phyloP scores from a whole-genome alignment of 2,888 invertebrate species.

The Andrena trimmerana region DNA sequence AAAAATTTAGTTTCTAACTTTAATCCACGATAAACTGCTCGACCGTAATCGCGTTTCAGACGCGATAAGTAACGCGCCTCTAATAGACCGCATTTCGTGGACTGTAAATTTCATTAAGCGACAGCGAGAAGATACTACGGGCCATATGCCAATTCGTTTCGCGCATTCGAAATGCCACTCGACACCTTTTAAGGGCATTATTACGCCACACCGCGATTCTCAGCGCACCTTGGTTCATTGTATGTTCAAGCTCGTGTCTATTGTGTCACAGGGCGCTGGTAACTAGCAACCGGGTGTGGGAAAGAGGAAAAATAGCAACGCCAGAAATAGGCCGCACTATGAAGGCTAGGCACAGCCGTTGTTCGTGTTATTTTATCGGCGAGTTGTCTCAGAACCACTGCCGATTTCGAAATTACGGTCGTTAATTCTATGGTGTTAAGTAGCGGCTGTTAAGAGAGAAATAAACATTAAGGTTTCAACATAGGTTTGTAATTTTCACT shows the following conservation, averaged over 20 bases:
- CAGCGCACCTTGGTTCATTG: conserved; percentile 21
- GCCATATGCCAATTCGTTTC: conserved; percentile 41
- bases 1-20: no score
- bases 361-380: conserved; percentile 61
- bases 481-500: no score
- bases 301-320: conserved; percentile 53
- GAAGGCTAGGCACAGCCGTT: conserved; percentile 57
- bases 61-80: not conserved
- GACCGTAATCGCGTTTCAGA: not conserved
- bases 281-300: conserved; percentile 42
- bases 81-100: not conserved
- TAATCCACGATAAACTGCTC: not conserved
- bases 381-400: conserved; percentile 62
- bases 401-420: conserved; percentile 56
- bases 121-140: conserved; percentile 18
- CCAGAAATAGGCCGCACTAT: conserved; percentile 34
- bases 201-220: conserved; percentile 28
- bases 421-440: not conserved
- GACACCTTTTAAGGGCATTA: conserved; percentile 51
- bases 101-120: conserved; percentile 39
- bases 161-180: conserved; percentile 46
- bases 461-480: no score
- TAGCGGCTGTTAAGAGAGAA: no score
- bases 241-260: conserved; percentile 16
- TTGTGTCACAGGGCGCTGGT: conserved; percentile 41